These are phyloP conservation scores for Conus canariensis DNA, from an alignment of 2,888 invertebrate genomes.

Conservation along the genomic window DNA sequence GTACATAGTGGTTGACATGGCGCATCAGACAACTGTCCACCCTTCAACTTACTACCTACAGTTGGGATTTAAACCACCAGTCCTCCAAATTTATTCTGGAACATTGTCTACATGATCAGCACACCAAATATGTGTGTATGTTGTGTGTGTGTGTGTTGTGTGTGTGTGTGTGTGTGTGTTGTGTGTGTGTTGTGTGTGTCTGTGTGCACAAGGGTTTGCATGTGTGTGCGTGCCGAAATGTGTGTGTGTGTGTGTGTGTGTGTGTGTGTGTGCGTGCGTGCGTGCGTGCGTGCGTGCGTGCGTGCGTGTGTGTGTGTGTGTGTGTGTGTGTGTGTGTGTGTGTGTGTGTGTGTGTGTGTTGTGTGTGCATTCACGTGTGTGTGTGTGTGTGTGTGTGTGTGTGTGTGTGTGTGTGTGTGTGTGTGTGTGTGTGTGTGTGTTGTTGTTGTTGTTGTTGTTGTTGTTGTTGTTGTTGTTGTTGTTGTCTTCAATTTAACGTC, in stretches of 20 bases:
- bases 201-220: not conserved
- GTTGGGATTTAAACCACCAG: slow-evolving; percentile 32
- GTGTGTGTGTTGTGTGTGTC: not conserved
- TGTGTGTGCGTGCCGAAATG: not conserved
- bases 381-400: too few relatives aligned
- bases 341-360: too few relatives aligned
- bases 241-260: not conserved
- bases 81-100: slow-evolving; percentile 47
- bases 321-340: not conserved
- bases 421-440: too few relatives aligned
- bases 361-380: too few relatives aligned
- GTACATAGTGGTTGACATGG: too few relatives aligned
- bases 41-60: too few relatives aligned
- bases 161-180: not conserved
- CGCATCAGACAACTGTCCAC: too few relatives aligned
- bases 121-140: not conserved
- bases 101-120: not conserved
- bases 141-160: slow-evolving; percentile 2
- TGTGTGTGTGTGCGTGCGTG: not conserved
- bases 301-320: not conserved
- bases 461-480: too few relatives aligned
- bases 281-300: not conserved
- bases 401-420: too few relatives aligned
- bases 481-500: too few relatives aligned
- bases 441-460: too few relatives aligned